Evolutionary conservation across 2,113 vertebrate genomes (phyloP), one percentile per base, ranked within the genome.

Genomic region (Muntiacus reevesi): DNA sequence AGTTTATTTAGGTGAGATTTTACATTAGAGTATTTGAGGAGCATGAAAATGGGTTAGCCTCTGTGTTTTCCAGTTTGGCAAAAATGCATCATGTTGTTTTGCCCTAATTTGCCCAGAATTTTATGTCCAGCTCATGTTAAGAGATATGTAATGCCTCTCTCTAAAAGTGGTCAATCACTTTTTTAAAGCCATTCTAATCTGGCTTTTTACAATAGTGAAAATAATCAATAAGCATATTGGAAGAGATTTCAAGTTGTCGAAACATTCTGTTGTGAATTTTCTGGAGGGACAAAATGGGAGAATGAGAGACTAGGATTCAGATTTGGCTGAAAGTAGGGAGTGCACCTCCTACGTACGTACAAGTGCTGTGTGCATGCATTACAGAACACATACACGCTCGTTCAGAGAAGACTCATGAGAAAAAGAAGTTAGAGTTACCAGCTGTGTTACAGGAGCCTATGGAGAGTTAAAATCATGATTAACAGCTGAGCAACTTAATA

Each of bases 31-130:
- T 87, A 86, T 91, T 96, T 95, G 93, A 97, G 89, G 89, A 45
- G n/a, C 83, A 40, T 50, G n/a, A 97, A 97, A 97, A 95, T 98
- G 86, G 97, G 94, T 94, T 97, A 98, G 59, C 36, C 36, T 91
- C 71, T 94, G n/a, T 94, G 59, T 96, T 98, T 97, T 91, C 91
- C 43, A 87, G 19, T 94, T 89, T 76, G 88, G 89, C 91, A 89
- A 79, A 97, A 87, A 87, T 87, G 76, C 79, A 59, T 97, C 64
- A 89, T 54, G 54, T 92, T 67, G 43, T 55, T 92, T 74, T 97
- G 91, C 50, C 95, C 97, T 97, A 62, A 91, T 97, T 97, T 96
- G 27, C 59, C 92, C 82, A 88, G 71, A 88, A 82, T 94, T 85
- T 94, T 82, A 30, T 96, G 21, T 91, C 62, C 40, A 93, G 27